Base-by-base conservation (phyloP, 92 coral and sea anemone genomes). In the Desmophyllum pertusum region DNA sequence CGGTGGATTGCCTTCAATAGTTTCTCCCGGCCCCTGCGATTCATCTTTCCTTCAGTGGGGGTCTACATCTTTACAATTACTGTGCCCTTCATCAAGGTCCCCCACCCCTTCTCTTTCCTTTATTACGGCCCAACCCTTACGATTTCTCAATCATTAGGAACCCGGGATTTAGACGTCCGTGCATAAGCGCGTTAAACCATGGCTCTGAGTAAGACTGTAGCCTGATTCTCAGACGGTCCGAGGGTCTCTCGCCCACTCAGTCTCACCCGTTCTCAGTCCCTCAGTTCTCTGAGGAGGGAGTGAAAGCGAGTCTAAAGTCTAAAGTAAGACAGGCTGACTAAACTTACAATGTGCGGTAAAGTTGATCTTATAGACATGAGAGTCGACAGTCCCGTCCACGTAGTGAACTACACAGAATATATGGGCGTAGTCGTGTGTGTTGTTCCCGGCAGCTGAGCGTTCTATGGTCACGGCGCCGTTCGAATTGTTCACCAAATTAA, bases 281-380 rank as follows among this genome's bases (percentile, higher is more conserved):
- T n/a, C n/a, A n/a, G n/a, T n/a, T n/a, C n/a, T n/a, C n/a, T n/a
- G n/a, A n/a, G n/a, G n/a, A n/a, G n/a, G n/a, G n/a, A n/a, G n/a
- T 15, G 55, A 15, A 50, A 50, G 17, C 18, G 18, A 50, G 55
- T 21, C 10, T 11, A 15, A 3, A 21, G 11, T 50, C 17, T 4
- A 65, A 62, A 15, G 40, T 30, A 35, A 35, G 40, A 1, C 14
- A 29, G 0, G 36, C 17, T 33, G 10, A 36, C 10, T 25, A 53
- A 2, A 80, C 84, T 80, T 67, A 80, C 84, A 66, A 6, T 21
- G 3, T 30, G 51, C n/a, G 18, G 75, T 67, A 51, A 80, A 80
- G 3, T 66, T 31, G 33, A 79, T 48, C 11, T 67, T 7, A 35
- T 66, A 80, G 52, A 31, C 33, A 3, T 48, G 75, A 48, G 71